A percentile compares a stretch with the other conserved stretches of the same genome.
phyloP scores from a whole-genome alignment of 2,113 vertebrate genomes.

The Myotis davidii region DNA sequence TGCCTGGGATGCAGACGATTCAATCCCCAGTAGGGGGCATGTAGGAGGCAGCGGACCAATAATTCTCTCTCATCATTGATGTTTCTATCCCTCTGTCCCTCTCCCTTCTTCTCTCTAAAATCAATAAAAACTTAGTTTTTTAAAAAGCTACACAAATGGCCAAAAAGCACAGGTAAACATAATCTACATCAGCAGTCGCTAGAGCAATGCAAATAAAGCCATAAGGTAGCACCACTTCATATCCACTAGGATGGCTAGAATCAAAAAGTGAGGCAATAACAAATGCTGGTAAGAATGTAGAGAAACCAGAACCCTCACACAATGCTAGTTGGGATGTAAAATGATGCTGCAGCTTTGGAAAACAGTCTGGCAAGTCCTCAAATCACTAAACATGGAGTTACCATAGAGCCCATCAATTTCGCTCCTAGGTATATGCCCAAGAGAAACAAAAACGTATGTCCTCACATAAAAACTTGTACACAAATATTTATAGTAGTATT shows the following conservation, averaged over 20 bases:
- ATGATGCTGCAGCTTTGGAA: not conserved
- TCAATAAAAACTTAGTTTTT: not conserved
- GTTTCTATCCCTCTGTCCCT: no score
- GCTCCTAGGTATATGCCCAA: not conserved
- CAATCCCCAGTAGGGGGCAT: no score
- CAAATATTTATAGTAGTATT: not conserved
- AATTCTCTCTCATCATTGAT: no score
- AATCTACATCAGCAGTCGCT: not conserved
- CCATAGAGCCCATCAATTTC: not conserved
- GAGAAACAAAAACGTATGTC: not conserved
- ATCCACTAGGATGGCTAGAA: not conserved
- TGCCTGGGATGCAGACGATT: no score
- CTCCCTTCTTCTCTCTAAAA: no score
- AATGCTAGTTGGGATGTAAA: not conserved
- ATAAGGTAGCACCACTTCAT: not conserved
- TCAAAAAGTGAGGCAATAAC: not conserved
- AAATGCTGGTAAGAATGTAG: not conserved
- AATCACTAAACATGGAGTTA: not conserved
- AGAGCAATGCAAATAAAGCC: not conserved
- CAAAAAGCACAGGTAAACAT: not conserved
- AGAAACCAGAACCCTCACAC: not conserved
- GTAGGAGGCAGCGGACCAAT: no score
- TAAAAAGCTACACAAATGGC: not conserved
- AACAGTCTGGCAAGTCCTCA: not conserved
- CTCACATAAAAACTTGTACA: not conserved